These are phyloP conservation scores for Acomys russatus DNA, from an alignment of 2,797 vertebrate genomes.

Conservation along the genomic window DNA sequence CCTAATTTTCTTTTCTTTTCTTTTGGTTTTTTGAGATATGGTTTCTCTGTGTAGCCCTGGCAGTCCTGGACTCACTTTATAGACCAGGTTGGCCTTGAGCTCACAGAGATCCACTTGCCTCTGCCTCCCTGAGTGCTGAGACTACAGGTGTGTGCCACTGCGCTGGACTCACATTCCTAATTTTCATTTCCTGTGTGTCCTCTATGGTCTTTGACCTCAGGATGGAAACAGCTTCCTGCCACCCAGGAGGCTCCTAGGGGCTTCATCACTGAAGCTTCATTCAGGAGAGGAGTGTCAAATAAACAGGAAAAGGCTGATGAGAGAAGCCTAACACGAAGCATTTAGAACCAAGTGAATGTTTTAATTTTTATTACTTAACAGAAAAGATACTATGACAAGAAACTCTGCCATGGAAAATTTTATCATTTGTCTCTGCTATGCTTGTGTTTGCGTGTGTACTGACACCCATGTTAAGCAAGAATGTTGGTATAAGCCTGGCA, in stretches of 20 bases:
- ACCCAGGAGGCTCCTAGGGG: neutral
- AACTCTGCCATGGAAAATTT: neutral
- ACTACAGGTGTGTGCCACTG: too few species aligned
- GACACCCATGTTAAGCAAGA: neutral
- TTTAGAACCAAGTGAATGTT: too few species aligned
- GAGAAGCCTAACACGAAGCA: fast-evolving
- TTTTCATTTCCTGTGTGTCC: neutral
- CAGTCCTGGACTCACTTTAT: too few species aligned
- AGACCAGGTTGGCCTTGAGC: too few species aligned
- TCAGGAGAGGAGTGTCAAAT: neutral
- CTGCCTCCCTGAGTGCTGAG: too few species aligned
- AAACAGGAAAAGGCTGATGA: neutral
- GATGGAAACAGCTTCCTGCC: neutral
- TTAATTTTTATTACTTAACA: neutral
- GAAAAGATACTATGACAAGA: neutral
- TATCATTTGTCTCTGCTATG: neutral
- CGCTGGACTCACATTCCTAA: fast-evolving
- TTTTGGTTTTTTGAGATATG: too few species aligned
- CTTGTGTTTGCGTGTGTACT: neutral
- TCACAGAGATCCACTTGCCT: too few species aligned
- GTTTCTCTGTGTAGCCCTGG: too few species aligned
- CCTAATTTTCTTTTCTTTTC: neutral
- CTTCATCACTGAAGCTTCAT: too few species aligned
- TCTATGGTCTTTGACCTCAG: neutral
- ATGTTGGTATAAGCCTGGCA: neutral